A percentile compares a stretch with the other conserved stretches of the same genome.
phyloP scores from a whole-genome alignment of 92 coral and sea anemone species.

The Pocillopora grandis region DNA sequence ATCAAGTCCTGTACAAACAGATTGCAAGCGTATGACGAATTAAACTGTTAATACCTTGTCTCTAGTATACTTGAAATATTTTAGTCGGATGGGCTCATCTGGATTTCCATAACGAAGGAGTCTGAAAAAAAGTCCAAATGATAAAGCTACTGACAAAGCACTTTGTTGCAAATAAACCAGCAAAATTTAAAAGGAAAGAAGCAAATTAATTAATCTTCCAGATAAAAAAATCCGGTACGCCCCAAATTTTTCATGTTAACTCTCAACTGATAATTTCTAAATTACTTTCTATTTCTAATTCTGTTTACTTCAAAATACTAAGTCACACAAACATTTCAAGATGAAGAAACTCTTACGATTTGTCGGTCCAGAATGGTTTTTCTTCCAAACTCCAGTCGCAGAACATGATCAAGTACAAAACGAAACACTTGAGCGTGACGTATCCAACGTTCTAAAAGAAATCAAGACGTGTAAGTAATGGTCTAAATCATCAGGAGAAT shows the following conservation, averaged over 20 bases:
- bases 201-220: too few species aligned
- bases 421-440: constrained; percentile 73
- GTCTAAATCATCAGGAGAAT: too few species aligned
- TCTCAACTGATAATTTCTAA: too few species aligned
- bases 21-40: too few species aligned
- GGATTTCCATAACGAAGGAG: constrained; percentile 90
- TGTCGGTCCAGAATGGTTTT: constrained; percentile 85
- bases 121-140: constrained; percentile 28
- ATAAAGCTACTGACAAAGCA: background rate
- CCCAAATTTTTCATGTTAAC: too few species aligned
- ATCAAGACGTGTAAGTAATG: background rate
- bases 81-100: constrained; percentile 82
- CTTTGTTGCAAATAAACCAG: too few species aligned
- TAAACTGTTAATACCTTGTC: constrained; percentile 62
- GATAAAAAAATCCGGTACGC: too few species aligned
- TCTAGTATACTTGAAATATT: constrained; percentile 76
- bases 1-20: background rate
- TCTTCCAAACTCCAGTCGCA: constrained; percentile 91
- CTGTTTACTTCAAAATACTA: background rate
- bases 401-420: constrained; percentile 70
- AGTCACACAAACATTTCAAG: background rate
- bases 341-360: constrained; percentile 59
- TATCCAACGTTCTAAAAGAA: constrained; percentile 74
- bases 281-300: background rate
- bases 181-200: too few species aligned